These are phyloP conservation scores for Pavo muticus DNA, from an alignment of 2,113 vertebrate species.

Conservation along the genomic window DNA sequence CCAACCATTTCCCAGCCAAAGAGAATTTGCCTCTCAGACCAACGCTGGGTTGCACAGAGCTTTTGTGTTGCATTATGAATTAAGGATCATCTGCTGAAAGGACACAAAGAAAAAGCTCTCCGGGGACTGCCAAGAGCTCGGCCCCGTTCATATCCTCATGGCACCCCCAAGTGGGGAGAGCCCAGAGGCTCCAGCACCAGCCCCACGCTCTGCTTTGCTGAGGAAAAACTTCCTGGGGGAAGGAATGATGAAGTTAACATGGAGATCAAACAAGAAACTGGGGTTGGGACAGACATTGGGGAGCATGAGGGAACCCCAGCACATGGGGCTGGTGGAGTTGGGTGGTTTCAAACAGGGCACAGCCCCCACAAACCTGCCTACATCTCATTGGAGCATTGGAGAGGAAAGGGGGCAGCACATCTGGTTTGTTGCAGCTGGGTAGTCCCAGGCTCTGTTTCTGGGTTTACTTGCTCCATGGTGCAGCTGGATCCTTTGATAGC, in stretches of 20 bases:
- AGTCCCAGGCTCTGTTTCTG: background rate
- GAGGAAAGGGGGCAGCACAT: background rate
- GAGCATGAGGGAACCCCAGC: background rate
- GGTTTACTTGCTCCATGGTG: background rate
- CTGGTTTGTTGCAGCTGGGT: fast-evolving
- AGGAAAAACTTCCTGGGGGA: background rate
- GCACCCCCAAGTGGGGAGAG: constrained; percentile 64
- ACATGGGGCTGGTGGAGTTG: background rate
- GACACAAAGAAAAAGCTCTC: background rate
- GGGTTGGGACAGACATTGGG: background rate
- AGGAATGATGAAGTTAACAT: background rate
- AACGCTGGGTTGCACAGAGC: background rate
- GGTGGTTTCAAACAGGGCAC: background rate
- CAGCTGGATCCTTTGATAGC: fast-evolving
- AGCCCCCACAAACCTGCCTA: background rate
- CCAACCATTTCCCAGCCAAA: background rate
- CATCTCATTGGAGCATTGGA: fast-evolving
- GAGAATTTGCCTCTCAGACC: background rate
- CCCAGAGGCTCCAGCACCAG: background rate
- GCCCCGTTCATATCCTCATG: background rate
- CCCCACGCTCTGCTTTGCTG: fast-evolving
- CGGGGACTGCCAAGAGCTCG: background rate
- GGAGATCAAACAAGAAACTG: background rate
- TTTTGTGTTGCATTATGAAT: background rate
- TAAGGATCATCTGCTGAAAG: background rate